Evolutionary conservation across 2,797 vertebrate genomes (phyloP).

Genomic region (Natrix natrix): DNA sequence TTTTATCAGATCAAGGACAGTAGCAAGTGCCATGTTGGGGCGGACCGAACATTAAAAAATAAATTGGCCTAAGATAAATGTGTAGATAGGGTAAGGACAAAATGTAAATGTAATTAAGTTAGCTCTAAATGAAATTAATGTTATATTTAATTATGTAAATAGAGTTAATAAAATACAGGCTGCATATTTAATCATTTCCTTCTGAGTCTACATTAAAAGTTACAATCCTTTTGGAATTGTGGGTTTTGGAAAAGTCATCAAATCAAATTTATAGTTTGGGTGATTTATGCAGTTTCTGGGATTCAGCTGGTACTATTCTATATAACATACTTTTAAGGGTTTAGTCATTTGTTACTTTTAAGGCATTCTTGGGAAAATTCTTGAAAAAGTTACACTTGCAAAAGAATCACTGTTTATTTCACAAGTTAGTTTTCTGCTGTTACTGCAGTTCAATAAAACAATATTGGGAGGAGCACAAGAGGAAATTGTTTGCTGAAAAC

Average conservation of each 20-base stretch:
- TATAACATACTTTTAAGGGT: constrained; percentile 32
- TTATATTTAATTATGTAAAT: background rate
- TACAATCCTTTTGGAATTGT: background rate
- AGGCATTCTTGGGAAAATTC: constrained; percentile 54
- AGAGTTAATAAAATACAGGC: background rate
- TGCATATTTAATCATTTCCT: background rate
- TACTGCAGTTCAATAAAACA: constrained; percentile 46
- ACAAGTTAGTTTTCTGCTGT: constrained; percentile 53
- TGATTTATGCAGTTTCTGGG: background rate
- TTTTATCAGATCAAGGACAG: background rate
- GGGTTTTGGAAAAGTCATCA: background rate
- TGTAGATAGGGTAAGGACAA: background rate
- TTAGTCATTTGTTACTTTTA: constrained; percentile 42
- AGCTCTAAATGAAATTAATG: background rate
- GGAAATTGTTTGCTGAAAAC: constrained; percentile 72
- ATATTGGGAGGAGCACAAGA: constrained; percentile 55
- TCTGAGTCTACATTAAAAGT: background rate
- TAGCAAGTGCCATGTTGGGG: background rate
- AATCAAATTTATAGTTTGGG: background rate
- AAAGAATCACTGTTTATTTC: constrained; percentile 55
- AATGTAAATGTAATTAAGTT: background rate
- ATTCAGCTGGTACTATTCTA: background rate
- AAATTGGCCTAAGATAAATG: background rate
- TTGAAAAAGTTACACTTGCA: constrained; percentile 47
- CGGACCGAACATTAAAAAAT: background rate